phyloP scores from a whole-genome alignment of 1,140 invertebrate species.

The Matsumurasca onukii region DNA sequence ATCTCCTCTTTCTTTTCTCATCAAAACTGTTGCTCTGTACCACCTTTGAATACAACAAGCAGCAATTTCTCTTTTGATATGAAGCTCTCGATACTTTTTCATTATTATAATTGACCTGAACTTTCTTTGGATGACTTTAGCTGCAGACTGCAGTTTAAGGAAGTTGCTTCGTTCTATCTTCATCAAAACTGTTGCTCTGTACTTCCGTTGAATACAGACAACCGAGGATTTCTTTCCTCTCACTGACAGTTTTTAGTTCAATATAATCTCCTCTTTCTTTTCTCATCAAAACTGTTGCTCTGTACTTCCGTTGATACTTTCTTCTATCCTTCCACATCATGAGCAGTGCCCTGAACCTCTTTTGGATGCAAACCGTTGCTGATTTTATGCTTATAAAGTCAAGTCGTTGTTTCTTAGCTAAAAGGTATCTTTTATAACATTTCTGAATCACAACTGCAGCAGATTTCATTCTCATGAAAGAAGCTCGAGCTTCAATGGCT shows the following conservation, averaged over 20 bases:
- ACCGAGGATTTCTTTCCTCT: slow-evolving; percentile 44
- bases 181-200: slow-evolving; percentile 49
- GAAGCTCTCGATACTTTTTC: slow-evolving; percentile 41
- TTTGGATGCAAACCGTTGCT: slow-evolving; percentile 41
- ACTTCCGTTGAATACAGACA: slow-evolving; percentile 50
- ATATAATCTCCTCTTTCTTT: slow-evolving; percentile 21
- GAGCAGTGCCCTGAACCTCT: slow-evolving; percentile 50
- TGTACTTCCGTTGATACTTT: not conserved
- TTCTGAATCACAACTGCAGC: slow-evolving; percentile 42
- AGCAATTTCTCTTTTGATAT: slow-evolving; percentile 44
- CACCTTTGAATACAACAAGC: slow-evolving; percentile 42
- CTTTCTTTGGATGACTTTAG: slow-evolving; percentile 56
- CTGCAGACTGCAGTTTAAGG: slow-evolving; percentile 48
- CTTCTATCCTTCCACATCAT: slow-evolving; percentile 47
- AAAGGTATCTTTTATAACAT: too few relatives aligned
- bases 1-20: slow-evolving; percentile 16
- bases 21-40: slow-evolving; percentile 34
- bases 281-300: not conserved
- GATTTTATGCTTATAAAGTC: slow-evolving; percentile 31
- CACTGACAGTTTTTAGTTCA: slow-evolving; percentile 32
- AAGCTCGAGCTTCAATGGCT: not conserved
- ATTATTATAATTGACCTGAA: slow-evolving; percentile 45
- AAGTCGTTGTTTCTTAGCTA: slow-evolving; percentile 32
- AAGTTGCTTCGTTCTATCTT: slow-evolving; percentile 40
- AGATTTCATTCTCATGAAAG: slow-evolving; percentile 33